phyloP scores from a whole-genome alignment of 2,797 vertebrate species.

The Anguilla marmorata region DNA sequence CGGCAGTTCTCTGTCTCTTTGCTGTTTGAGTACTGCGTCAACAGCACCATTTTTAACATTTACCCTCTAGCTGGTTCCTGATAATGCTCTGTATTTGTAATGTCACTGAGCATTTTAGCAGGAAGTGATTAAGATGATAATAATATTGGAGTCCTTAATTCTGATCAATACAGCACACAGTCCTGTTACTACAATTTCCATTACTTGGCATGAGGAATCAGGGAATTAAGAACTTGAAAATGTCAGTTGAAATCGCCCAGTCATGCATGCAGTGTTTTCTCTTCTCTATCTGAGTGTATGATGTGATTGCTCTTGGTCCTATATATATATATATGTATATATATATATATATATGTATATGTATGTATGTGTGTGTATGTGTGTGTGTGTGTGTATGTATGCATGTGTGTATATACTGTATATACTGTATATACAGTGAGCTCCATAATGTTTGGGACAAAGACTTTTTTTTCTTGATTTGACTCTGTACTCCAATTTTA shows the following conservation, averaged over 20 bases:
- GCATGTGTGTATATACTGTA: no score
- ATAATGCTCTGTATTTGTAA: constrained; percentile 14
- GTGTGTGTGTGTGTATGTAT: neutral
- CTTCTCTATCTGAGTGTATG: neutral
- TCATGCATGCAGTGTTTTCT: neutral
- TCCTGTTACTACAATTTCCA: neutral
- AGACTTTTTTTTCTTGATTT: no score
- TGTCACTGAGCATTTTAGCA: constrained; percentile 12
- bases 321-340: neutral
- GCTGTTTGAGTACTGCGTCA: constrained; percentile 5
- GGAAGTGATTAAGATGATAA: constrained; percentile 24
- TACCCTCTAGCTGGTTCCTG: neutral
- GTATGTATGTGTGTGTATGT: neutral
- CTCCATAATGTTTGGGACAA: no score
- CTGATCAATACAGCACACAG: constrained; percentile 1
- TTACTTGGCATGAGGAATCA: neutral
- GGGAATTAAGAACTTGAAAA: neutral
- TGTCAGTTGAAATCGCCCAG: neutral
- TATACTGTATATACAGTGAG: no score
- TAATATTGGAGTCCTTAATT: neutral
- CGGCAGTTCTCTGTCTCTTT: neutral
- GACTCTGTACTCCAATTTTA: no score
- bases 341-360: neutral
- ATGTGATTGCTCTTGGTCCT: neutral
- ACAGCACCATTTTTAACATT: constrained; percentile 16